Base-by-base conservation (phyloP, 23 tunicate genomes). In the Trididemnum clinides region DNA sequence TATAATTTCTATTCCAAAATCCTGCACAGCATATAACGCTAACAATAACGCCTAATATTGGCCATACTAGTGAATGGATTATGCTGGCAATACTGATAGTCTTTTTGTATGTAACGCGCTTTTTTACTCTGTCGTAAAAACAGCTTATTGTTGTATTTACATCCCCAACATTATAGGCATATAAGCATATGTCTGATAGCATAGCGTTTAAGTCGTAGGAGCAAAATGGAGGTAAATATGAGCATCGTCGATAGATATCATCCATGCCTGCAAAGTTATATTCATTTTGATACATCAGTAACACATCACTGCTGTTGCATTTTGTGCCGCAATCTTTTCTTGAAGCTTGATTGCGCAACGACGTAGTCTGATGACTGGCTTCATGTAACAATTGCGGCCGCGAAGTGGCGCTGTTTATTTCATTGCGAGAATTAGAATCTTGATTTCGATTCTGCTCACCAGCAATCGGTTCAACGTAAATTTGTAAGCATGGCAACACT, bases 1-100 rank as follows among this genome's bases (percentile, higher is more conserved):
- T 78, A 72, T 85, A 82, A 54, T 94, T 94, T 59, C 82, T 81
- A 28, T 59, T 89, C 98, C 98, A 94, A 38, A 94, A 94, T 37
- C 71, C 79, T 15, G 65, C 51, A 64, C 98, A 94, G 29, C 84
- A 86, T 0, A 72, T 2, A 0, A 81, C 57, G 82, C 94, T 85
- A 7, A 75, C 44, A 50, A 81, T 12, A 44, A 89, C 66, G 28
- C 98, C 98, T 18, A 74, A 33, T 15, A 76, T 1, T 28, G 98
- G 94, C 86, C 82, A 85, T 0, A 94, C 19, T 1, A 89, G 15
- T 0, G 88, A 51, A 35, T 77, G 71, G 51, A 78, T 44, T 62
- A 92, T 78, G 10, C 54, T 75, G 0, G 72, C 26, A 21, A 27
- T 25, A 0, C 50, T 50, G 27, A 92, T 80, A 0, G 65, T 50